Evolutionary conservation across 2,113 vertebrate species (phyloP), one percentile per base, ranked within the genome.

Genomic region (Istiophorus platypterus): DNA sequence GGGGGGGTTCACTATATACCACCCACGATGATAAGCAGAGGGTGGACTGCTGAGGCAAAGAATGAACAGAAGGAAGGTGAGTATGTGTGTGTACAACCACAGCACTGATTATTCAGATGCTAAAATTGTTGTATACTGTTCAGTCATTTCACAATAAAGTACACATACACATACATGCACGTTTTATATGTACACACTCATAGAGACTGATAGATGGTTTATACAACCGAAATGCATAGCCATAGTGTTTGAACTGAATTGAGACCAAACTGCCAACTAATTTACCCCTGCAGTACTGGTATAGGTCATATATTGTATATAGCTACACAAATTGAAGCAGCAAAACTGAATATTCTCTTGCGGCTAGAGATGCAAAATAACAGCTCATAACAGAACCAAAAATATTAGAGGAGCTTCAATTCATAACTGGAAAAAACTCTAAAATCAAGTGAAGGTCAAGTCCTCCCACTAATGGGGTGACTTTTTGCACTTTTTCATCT

Each of bases 11-110:
- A 14, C 34, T 80, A 64, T 80, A 79, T 88, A 86, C 93, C 92
- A 93, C 93, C 92, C 93, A 94, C 72, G 26, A 78, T 64, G 91
- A 86, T 70, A 80, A 84, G 71, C 64, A 70, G 49, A 79, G 72
- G 80, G 63, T 66, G 56, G 58, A 82, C 79, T 63, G 63, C 64
- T 79, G 34, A 82, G 39, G 5, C 45, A 49, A 34, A 80, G 59
- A 73, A 39, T 75, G 49, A 77, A 56, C 45, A 59, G 52, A 37
- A 59, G 26, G 68, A 27, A 72, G 26, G 51, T 66, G 41, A 78
- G 61, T 63, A 47, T 62, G 45, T 49, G 67, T n/a, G 41, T 39
- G 72, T 80, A 61, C 29, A 29, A n/a, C 34, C 22, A 45, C 51
- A 74, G 27, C 27, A 71, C 1, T 62, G 59, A 80, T 85, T 57